Conservation (phyloP, 2,888 invertebrate species). For the Eucera pruinosa region DNA sequence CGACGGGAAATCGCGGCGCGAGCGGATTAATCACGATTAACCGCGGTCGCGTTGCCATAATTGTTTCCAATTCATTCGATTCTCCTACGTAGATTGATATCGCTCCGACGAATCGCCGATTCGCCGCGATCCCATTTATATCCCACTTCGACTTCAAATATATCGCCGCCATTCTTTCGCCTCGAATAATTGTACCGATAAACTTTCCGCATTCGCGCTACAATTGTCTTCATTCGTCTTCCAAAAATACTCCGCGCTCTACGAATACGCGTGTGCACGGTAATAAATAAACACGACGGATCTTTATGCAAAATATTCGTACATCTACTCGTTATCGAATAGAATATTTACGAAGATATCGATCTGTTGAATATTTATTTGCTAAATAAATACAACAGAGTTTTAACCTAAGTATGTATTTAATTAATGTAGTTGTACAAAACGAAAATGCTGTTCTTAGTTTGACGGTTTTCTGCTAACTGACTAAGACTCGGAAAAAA, state of each 20-base stretch:
- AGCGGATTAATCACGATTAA: constrained; percentile 56
- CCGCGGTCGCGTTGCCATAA: constrained; percentile 39
- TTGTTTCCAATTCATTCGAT: constrained; percentile 45
- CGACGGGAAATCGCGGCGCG: constrained; percentile 45
- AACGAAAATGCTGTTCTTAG: no score
- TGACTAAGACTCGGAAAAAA: no score
- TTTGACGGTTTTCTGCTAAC: no score
- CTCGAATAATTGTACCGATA: neutral
- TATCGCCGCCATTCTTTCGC: neutral
- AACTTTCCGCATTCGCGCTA: neutral
- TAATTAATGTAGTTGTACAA: no score
- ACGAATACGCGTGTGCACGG: no score
- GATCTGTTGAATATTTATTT: no score
- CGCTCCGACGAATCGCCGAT: constrained; percentile 2
- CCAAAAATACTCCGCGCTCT: neutral
- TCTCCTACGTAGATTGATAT: constrained; percentile 26
- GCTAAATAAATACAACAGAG: no score
- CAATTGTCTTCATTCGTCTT: neutral
- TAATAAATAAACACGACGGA: no score
- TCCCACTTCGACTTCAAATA: neutral
- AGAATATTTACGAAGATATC: no score
- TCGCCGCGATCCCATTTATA: constrained; percentile 3
- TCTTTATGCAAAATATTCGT: no score
- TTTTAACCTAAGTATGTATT: no score
- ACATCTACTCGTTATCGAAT: no score